These are phyloP conservation scores for Nanger granti DNA, from an alignment of 2,113 vertebrate genomes.

Conservation along the genomic window DNA sequence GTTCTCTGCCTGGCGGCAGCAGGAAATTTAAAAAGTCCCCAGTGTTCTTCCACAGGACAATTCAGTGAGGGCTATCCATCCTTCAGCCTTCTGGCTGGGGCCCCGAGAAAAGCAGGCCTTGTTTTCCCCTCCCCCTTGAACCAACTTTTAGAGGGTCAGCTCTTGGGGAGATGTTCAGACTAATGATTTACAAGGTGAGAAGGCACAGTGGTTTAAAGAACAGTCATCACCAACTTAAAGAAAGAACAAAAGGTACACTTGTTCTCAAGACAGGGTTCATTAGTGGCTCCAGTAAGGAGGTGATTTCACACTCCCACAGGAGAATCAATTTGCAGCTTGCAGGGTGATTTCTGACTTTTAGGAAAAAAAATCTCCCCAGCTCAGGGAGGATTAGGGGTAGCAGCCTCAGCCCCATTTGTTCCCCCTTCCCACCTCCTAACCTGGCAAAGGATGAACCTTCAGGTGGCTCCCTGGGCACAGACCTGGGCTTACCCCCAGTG, in stretches of 20 bases:
- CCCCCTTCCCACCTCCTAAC: background rate
- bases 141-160: background rate
- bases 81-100: background rate
- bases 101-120: background rate
- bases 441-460: background rate
- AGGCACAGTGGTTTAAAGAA: conserved; percentile 48
- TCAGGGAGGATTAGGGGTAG: background rate
- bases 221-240: conserved; percentile 6
- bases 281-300: background rate
- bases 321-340: conserved; percentile 26
- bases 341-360: background rate
- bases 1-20: background rate
- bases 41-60: background rate
- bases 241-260: conserved; percentile 20
- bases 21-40: background rate
- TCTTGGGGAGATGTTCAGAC: background rate
- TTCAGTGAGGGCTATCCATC: background rate
- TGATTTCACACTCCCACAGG: conserved; percentile 33
- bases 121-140: fast-evolving
- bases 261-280: background rate
- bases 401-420: background rate
- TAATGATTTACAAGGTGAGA: conserved; percentile 45
- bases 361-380: background rate
- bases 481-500: background rate
- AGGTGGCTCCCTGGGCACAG: background rate